Base-by-base conservation (phyloP, 2,888 invertebrate genomes). In the Drymonia ruficornis region DNA sequence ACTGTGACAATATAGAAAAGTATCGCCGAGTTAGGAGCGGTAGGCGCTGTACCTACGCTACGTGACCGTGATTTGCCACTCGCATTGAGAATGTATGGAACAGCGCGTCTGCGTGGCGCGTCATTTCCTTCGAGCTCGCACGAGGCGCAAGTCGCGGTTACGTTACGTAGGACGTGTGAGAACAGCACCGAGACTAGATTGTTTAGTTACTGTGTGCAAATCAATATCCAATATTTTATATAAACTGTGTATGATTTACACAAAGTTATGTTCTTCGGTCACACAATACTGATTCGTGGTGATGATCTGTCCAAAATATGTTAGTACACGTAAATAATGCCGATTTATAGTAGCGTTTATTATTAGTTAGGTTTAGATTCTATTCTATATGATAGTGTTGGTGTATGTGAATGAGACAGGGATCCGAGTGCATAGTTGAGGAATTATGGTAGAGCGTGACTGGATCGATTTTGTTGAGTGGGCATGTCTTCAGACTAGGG, bases 221-320 rank as follows among this genome's bases (percentile, higher is more conserved):
- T 69, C 55, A 61, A 65, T 67, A 50, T 64, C 64, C 52, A 50
- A 64, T 71, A 69, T 76, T 76, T 74, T 78, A 62, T 76, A 80
- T 63, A 61, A 58, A 50, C 71, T 75, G 76, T 74, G 72, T 77
- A 70, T 74, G 60, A 63, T 65, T 63, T 71, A 76, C 72, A 74
- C 72, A 69, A 72, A 40, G 67, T 72, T 71, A 72, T 77, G 78
- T 78, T 18, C 74, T 77, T 78, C 69, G 76, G 78, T 84, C 81
- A 81, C 81, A 74, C 67, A 55, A 70, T 74, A 68, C 65, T 72
- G 71, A 78, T 73, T 80, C 76, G 78, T 78, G 80, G 81, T 83
- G 81, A 82, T 81, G 83, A 87, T 88, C 89, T 89, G 89, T 89
- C 89, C 89, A 88, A 78, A 84, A 83, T 69, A 65, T 72, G 57